These are phyloP conservation scores for Pterois miles DNA, from an alignment of 2,797 vertebrate genomes.

Conservation along the genomic window DNA sequence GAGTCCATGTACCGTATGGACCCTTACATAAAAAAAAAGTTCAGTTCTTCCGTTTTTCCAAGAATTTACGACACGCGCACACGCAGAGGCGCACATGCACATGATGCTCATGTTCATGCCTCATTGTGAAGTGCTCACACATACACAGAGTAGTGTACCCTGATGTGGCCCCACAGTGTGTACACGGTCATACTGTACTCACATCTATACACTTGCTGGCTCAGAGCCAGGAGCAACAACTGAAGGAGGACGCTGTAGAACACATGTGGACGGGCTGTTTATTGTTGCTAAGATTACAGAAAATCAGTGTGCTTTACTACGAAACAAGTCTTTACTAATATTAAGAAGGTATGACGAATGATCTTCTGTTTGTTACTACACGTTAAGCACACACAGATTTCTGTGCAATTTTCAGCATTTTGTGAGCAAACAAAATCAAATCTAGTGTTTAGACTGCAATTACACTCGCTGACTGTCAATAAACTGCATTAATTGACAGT, in stretches of 20 bases:
- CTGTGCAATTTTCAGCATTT: neutral
- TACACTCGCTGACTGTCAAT: neutral
- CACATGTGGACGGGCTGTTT: constrained; percentile 53
- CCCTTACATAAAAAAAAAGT: constrained; percentile 41
- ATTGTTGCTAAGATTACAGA: constrained; percentile 40
- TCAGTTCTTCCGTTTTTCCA: constrained; percentile 54
- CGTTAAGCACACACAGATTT: neutral
- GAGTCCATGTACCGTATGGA: constrained; percentile 50
- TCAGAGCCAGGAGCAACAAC: constrained; percentile 67
- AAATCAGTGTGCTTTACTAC: constrained; percentile 19
- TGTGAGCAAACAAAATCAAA: neutral
- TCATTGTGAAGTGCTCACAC: constrained; percentile 58
- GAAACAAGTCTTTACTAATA: neutral
- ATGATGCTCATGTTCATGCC: constrained; percentile 39
- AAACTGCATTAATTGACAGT: neutral
- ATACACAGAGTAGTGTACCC: constrained; percentile 59
- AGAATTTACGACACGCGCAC: constrained; percentile 50
- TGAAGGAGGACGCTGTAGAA: constrained; percentile 56
- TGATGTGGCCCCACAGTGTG: constrained; percentile 65
- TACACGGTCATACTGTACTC: constrained; percentile 57
- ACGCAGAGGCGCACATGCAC: constrained; percentile 3
- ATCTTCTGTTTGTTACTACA: neutral
- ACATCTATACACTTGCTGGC: constrained; percentile 58
- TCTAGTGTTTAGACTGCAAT: neutral
- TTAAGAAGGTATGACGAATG: neutral